These are phyloP conservation scores for Lepus townsendii DNA, from an alignment of 2,797 vertebrate species.

Conservation along the genomic window DNA sequence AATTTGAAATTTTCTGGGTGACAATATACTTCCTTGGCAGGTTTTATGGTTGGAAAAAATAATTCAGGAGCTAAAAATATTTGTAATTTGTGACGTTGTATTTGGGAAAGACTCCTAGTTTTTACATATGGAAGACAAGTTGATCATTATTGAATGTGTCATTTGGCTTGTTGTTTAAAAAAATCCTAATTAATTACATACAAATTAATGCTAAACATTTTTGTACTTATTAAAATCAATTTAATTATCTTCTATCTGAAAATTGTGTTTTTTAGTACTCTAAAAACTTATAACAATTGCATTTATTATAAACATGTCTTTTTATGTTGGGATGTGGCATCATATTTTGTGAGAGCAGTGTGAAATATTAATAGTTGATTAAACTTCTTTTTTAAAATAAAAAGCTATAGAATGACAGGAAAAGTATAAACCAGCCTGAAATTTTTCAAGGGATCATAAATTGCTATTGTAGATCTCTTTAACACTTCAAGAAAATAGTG, in stretches of 20 bases:
- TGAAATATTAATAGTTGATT: slow-evolving; percentile 59
- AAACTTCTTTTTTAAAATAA: slow-evolving; percentile 43
- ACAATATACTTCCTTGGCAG: slow-evolving; percentile 76
- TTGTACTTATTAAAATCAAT: slow-evolving; percentile 91
- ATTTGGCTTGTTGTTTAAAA: slow-evolving; percentile 88
- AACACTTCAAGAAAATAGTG: background rate
- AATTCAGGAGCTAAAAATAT: slow-evolving; percentile 84
- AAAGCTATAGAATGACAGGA: background rate
- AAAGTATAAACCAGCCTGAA: slow-evolving; percentile 1
- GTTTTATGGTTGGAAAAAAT: slow-evolving; percentile 83
- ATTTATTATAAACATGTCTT: slow-evolving; percentile 57
- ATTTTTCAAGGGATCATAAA: background rate
- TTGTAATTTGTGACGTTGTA: slow-evolving; percentile 90
- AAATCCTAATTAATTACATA: slow-evolving; percentile 84
- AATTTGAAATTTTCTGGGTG: slow-evolving; percentile 84
- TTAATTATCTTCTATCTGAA: slow-evolving; percentile 87
- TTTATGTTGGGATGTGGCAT: slow-evolving; percentile 61
- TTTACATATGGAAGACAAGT: slow-evolving; percentile 87
- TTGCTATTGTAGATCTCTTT: background rate
- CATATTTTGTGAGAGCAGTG: slow-evolving; percentile 8
- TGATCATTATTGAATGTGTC: slow-evolving; percentile 87
- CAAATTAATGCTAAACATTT: slow-evolving; percentile 89
- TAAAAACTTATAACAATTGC: slow-evolving; percentile 56
- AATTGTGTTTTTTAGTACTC: slow-evolving; percentile 71
- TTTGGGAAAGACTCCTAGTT: slow-evolving; percentile 87